phyloP scores from a whole-genome alignment of 2,113 vertebrate genomes.

The Gracilinanus agilis region DNA sequence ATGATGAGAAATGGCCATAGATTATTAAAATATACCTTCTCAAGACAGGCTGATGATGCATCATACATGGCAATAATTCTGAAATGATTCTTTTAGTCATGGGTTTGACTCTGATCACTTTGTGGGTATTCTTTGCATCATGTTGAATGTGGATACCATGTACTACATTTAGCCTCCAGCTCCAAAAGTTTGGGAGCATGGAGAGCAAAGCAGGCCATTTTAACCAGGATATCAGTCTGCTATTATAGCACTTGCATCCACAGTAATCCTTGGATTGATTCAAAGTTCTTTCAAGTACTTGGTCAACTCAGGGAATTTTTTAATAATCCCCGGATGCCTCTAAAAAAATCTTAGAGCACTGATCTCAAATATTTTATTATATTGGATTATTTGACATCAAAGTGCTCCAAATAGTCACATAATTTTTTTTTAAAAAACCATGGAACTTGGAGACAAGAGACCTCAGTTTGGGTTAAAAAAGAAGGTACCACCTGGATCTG shows the following conservation, averaged over 20 bases:
- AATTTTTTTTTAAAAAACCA: conserved; percentile 45
- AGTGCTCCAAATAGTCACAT: conserved; percentile 30
- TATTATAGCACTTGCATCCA: neutral
- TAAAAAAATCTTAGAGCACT: conserved; percentile 48
- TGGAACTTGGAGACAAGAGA: neutral
- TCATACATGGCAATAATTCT: neutral
- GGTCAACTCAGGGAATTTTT: conserved; percentile 62
- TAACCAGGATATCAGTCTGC: neutral
- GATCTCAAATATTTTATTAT: conserved; percentile 45
- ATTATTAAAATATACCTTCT: neutral
- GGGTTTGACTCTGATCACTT: neutral
- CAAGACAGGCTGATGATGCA: neutral
- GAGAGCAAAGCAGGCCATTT: neutral
- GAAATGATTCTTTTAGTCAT: neutral
- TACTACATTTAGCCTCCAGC: neutral
- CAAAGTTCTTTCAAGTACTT: neutral
- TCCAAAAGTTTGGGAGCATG: neutral
- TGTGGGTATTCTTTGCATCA: neutral
- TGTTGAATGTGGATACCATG: neutral
- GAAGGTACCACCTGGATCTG: neutral
- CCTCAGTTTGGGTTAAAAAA: neutral
- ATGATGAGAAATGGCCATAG: neutral
- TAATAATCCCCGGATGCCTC: conserved; percentile 57
- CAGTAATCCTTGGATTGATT: neutral
- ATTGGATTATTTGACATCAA: conserved; percentile 61